Conservation (phyloP, 1,140 invertebrate species). For the Drosophila novamexicana region DNA sequence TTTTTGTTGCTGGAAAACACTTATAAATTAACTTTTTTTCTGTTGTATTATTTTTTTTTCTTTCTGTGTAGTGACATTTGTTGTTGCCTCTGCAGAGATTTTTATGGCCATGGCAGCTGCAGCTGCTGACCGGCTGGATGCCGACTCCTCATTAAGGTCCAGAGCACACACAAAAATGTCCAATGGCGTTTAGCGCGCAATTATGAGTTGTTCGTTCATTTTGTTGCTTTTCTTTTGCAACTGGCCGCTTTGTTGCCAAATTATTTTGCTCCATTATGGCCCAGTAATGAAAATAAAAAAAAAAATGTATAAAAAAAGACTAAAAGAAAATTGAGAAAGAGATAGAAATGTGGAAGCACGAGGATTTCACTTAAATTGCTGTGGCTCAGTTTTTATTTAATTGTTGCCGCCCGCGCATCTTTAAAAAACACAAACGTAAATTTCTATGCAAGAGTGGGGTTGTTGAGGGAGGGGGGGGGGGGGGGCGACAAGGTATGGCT, state of each 20-base stretch:
- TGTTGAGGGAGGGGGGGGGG: too few relatives aligned
- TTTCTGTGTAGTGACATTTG: conserved; percentile 20
- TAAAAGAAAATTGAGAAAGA: background rate
- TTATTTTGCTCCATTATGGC: conserved; percentile 32
- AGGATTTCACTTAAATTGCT: conserved; percentile 58
- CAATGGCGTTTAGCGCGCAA: conserved; percentile 79
- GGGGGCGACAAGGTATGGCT: background rate
- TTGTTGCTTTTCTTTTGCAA: conserved; percentile 26
- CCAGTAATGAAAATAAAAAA: conserved; percentile 1
- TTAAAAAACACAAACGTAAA: conserved; percentile 44
- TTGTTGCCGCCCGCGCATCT: conserved; percentile 40
- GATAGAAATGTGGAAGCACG: conserved; percentile 8
- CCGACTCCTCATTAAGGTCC: conserved; percentile 46
- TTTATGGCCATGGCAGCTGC: conserved; percentile 35
- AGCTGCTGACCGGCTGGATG: conserved; percentile 39
- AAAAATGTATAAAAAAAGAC: background rate
- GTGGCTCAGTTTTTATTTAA: conserved; percentile 51
- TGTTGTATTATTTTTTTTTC: conserved; percentile 10
- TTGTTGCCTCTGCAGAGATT: conserved; percentile 28
- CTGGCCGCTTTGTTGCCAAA: conserved; percentile 28
- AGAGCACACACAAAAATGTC: conserved; percentile 66
- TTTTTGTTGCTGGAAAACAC: conserved; percentile 27
- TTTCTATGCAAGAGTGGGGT: background rate
- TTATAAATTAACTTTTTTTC: conserved; percentile 41
- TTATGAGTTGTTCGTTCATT: conserved; percentile 54